A percentile compares a stretch with the other conserved stretches of the same genome.
phyloP scores from a whole-genome alignment of 1,140 invertebrate species.

The Limonius californicus region DNA sequence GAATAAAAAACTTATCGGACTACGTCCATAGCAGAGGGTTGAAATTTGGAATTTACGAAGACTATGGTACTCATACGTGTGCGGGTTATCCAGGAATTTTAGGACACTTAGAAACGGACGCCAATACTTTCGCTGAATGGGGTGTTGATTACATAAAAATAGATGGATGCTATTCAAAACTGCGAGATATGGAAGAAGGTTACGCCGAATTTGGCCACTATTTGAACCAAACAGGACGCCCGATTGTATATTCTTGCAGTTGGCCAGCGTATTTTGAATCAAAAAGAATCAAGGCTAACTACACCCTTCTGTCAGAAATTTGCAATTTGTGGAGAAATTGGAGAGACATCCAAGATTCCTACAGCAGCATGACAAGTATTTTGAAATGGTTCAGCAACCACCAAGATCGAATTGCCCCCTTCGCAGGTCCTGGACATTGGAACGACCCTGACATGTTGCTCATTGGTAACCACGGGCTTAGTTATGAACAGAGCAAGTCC shows the following conservation, averaged over 20 bases:
- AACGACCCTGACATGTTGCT: slow-evolving; percentile 91
- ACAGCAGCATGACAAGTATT: slow-evolving; percentile 66
- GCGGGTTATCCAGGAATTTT: slow-evolving; percentile 80
- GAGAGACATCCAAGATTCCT: slow-evolving; percentile 79
- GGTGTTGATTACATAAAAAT: slow-evolving; percentile 85
- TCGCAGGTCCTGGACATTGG: slow-evolving; percentile 82
- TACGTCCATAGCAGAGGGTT: slow-evolving; percentile 79
- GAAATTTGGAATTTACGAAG: slow-evolving; percentile 86
- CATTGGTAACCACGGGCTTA: slow-evolving; percentile 82
- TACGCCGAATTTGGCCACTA: slow-evolving; percentile 39
- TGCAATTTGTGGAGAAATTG: slow-evolving; percentile 89
- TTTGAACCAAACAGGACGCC: slow-evolving; percentile 73
- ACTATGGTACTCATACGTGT: slow-evolving; percentile 80
- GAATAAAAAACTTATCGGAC: slow-evolving; percentile 72
- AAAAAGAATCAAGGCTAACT: slow-evolving; percentile 55
- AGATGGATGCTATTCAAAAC: slow-evolving; percentile 74
- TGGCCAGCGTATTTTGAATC: slow-evolving; percentile 74
- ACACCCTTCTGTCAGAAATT: slow-evolving; percentile 57
- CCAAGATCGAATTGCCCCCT: slow-evolving; percentile 64
- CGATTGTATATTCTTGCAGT: slow-evolving; percentile 83
- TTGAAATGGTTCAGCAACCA: slow-evolving; percentile 76
- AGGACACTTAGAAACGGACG: slow-evolving; percentile 71
- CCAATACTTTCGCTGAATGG: slow-evolving; percentile 81
- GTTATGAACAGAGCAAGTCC: slow-evolving; percentile 72
- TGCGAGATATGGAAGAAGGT: slow-evolving; percentile 52